Evolutionary conservation across 2,888 invertebrate genomes (phyloP).

Genomic region (Acanthosepion lycidas): DNA sequence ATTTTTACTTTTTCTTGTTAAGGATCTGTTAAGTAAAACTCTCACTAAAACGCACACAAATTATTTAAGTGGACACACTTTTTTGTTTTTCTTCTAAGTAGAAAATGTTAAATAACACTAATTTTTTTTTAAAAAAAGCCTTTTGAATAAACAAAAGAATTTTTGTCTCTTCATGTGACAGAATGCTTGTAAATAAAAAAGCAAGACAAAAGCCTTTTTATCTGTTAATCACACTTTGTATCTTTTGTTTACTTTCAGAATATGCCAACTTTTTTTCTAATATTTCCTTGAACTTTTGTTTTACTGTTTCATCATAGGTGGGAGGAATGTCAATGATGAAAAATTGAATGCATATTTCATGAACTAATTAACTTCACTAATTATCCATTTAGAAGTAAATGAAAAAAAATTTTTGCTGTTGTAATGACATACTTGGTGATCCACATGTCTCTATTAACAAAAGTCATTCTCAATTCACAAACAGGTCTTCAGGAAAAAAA

Average conservation of each 20-base stretch:
- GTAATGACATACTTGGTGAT: neutral
- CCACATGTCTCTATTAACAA: neutral
- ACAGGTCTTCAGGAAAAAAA: neutral
- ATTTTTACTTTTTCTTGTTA: neutral
- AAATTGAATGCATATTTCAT: neutral
- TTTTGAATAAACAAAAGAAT: neutral
- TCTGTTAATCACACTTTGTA: neutral
- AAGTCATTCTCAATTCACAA: neutral
- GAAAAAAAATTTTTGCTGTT: neutral
- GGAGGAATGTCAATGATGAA: neutral
- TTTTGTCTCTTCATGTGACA: neutral
- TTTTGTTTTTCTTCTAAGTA: neutral
- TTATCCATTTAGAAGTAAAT: neutral
- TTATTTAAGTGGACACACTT: neutral
- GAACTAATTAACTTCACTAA: neutral
- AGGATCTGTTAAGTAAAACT: neutral
- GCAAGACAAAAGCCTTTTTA: neutral
- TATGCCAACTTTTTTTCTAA: neutral
- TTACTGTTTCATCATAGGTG: neutral
- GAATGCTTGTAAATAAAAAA: neutral
- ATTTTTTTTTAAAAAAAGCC: no score
- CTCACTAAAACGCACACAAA: neutral
- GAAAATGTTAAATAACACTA: no score
- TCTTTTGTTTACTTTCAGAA: neutral
- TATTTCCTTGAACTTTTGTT: neutral